A percentile compares a stretch with the other conserved stretches of the same genome.
phyloP scores from a whole-genome alignment of 2,797 vertebrate species.

The Pelochelys cantorii region DNA sequence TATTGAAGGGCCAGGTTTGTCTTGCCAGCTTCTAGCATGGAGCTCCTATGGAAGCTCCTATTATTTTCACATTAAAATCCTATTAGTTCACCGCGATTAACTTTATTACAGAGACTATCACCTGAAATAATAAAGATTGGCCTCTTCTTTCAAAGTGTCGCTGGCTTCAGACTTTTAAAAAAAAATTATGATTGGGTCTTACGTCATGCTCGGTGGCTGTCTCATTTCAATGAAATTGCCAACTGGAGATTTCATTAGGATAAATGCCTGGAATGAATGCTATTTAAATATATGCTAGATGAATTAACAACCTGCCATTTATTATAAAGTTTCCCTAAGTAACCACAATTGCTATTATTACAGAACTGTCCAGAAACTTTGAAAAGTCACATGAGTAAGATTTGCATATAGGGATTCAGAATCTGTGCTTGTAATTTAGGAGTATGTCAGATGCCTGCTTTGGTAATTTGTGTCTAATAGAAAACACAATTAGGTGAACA shows the following conservation, averaged over 20 bases:
- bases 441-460: constrained; percentile 15
- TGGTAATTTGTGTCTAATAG: constrained; percentile 55
- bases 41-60: constrained; percentile 55
- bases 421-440: constrained; percentile 29
- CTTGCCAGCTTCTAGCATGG: constrained; percentile 29
- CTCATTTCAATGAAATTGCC: constrained; percentile 58
- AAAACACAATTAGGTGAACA: constrained; percentile 40
- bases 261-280: constrained; percentile 63
- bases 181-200: constrained; percentile 42
- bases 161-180: constrained; percentile 45
- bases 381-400: constrained; percentile 29
- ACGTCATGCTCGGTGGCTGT: constrained; percentile 52
- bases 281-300: constrained; percentile 40
- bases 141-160: constrained; percentile 43
- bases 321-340: constrained; percentile 49
- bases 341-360: constrained; percentile 28
- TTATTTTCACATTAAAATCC: constrained; percentile 74
- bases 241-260: constrained; percentile 64
- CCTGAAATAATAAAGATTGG: constrained; percentile 56
- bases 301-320: constrained; percentile 65
- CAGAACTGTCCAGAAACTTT: constrained; percentile 60
- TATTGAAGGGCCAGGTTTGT: constrained; percentile 13
- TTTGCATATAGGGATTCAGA: constrained; percentile 25
- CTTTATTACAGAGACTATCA: constrained; percentile 66
- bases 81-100: constrained; percentile 73